Evolutionary conservation across 2,113 vertebrate species (phyloP), one percentile per base, ranked within the genome.

Genomic region (Oxyura jamaicensis): DNA sequence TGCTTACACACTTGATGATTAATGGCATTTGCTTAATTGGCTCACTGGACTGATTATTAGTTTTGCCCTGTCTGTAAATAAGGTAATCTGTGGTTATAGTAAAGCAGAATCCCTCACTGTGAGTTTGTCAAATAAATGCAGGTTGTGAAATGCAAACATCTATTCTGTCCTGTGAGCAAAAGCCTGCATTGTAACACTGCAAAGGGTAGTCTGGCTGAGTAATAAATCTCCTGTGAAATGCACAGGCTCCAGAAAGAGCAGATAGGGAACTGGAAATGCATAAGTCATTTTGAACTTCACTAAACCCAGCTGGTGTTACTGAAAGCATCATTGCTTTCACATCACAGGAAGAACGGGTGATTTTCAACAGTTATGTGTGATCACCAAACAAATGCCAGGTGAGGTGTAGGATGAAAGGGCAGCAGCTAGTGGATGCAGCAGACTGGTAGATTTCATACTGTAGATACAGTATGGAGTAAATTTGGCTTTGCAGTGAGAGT

Each of bases 1-100:
- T 84, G 62, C 82, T 95, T 93, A 79, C 87, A 72, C 63, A 44
- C 35, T 80, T 88, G 88, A 60, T 89, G 87, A 96, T 95, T 75
- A 90, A 81, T 78, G 46, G 35, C 56, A 53, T 91, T 95, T 87
- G 80, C 76, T 53, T 62, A 60, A 71, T 78, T 85, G 72, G 72
- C 63, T 95, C 46, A 26, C 66, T 35, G 86, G 88, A 71, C 55
- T 93, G 91, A 93, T 88, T 56, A 83, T 78, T 87, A 69, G 26
- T 90, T 96, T 91, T 94, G 59, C 55, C 56, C 73, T 33, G 44
- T 48, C 52, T 90, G 72, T 58, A 92, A 91, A 91, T 87, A 90
- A 80, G 36, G 69, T 62, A 68, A 53, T 87, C 84, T 91, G 52
- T 82, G 39, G 86, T 92, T 93, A 39, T 42, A 73, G 89, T 9